These are phyloP conservation scores for Axis porcinus DNA, from an alignment of 2,113 vertebrate genomes.

Conservation along the genomic window DNA sequence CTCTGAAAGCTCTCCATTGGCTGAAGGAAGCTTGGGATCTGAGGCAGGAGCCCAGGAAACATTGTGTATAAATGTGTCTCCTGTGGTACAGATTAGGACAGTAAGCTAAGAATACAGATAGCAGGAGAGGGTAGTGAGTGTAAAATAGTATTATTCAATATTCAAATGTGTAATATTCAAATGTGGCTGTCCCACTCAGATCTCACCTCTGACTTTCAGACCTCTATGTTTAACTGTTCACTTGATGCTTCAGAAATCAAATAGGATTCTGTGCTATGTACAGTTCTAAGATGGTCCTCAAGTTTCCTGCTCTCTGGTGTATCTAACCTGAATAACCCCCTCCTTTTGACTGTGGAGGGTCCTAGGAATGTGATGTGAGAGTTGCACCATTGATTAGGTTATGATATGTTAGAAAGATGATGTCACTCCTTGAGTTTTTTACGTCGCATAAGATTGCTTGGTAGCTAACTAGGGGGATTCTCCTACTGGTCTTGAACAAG, in stretches of 20 bases:
- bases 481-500: neutral
- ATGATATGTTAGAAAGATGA: neutral
- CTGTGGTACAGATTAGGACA: neutral
- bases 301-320: neutral
- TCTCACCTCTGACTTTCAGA: neutral
- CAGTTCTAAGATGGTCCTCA: neutral
- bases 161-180: neutral
- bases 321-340: neutral
- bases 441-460: neutral
- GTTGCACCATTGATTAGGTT: neutral
- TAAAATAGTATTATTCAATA: too few species aligned
- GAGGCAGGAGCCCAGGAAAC: neutral
- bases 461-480: neutral
- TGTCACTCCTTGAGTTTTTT: neutral
- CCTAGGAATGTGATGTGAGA: neutral
- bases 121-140: neutral
- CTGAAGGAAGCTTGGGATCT: neutral
- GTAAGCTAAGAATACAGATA: neutral
- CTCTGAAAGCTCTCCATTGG: neutral
- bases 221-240: neutral
- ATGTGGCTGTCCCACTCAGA: neutral
- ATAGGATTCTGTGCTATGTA: neutral
- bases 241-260: neutral
- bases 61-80: neutral
- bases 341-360: neutral